A percentile compares a stretch with the other conserved stretches of the same genome.
Conservation (phyloP, 2,113 vertebrate genomes). For the Rutilus rutilus region DNA sequence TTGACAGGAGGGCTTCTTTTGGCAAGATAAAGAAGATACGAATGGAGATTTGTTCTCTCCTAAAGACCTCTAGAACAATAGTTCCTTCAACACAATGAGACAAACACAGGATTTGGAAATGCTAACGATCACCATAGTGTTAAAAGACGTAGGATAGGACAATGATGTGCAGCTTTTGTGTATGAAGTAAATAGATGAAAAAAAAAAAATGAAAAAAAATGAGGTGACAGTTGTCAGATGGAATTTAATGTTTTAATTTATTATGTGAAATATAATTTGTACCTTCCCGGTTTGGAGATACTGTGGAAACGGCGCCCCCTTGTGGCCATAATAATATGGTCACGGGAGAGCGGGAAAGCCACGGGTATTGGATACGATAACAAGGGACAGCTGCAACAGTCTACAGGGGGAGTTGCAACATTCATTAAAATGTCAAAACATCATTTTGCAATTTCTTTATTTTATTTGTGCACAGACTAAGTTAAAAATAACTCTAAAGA, state of each 20-base stretch:
- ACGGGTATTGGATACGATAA: too few species aligned
- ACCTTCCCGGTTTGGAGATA: neutral
- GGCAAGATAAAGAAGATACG: neutral
- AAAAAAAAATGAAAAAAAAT: neutral
- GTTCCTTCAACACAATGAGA: neutral
- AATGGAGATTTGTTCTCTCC: neutral
- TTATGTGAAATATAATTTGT: neutral
- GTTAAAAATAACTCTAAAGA: too few species aligned
- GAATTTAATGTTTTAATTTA: neutral
- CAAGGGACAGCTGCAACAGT: too few species aligned
- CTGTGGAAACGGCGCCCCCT: neutral
- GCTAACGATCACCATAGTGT: neutral
- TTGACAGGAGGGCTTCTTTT: neutral
- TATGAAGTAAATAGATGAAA: neutral
- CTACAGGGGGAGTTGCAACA: too few species aligned
- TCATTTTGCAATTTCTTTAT: too few species aligned
- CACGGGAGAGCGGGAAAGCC: neutral
- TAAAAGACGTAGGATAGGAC: neutral
- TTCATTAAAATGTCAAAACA: too few species aligned
- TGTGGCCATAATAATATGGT: neutral
- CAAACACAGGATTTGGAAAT: conserved; percentile 15
- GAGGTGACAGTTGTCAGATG: neutral
- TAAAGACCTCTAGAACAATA: neutral
- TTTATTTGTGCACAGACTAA: too few species aligned
- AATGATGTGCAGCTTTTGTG: neutral